Evolutionary conservation across 2,888 invertebrate species (phyloP).

Genomic region (Luperina testacea): DNA sequence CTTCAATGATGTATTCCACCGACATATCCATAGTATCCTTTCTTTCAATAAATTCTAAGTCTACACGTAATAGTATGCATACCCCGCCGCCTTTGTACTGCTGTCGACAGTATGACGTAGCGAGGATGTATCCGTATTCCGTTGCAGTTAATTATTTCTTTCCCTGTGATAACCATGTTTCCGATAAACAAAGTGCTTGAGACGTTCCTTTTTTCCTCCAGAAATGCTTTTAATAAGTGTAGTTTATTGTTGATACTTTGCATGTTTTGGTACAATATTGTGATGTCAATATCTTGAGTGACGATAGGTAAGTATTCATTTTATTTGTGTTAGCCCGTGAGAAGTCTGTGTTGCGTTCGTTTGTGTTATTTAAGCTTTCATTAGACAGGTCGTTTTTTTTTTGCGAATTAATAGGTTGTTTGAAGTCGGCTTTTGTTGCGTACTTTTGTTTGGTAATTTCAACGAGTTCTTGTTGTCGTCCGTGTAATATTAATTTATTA

Average conservation of each 20-base stretch:
- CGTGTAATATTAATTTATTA: too few relatives aligned
- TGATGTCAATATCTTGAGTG: not conserved
- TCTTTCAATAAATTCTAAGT: not conserved
- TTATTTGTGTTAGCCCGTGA: not conserved
- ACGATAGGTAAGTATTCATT: not conserved
- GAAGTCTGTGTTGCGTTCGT: too few relatives aligned
- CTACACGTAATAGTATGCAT: not conserved
- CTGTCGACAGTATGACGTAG: not conserved
- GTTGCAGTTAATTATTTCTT: not conserved
- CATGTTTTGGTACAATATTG: too few relatives aligned
- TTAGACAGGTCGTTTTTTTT: too few relatives aligned
- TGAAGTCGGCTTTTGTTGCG: too few relatives aligned
- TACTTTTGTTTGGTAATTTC: too few relatives aligned
- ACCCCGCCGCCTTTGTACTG: constrained; percentile 3
- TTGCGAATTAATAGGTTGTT: too few relatives aligned
- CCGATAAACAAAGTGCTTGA: not conserved
- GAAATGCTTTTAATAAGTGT: too few relatives aligned
- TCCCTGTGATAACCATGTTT: not conserved
- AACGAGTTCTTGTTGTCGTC: too few relatives aligned
- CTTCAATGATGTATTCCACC: not conserved
- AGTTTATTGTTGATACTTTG: too few relatives aligned
- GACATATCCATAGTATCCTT: not conserved
- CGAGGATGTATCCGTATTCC: constrained; percentile 4
- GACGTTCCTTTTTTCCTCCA: not conserved
- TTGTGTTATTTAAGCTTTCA: too few relatives aligned